phyloP scores from a whole-genome alignment of 2,888 invertebrate genomes.

The Deladenus siricidicola region DNA sequence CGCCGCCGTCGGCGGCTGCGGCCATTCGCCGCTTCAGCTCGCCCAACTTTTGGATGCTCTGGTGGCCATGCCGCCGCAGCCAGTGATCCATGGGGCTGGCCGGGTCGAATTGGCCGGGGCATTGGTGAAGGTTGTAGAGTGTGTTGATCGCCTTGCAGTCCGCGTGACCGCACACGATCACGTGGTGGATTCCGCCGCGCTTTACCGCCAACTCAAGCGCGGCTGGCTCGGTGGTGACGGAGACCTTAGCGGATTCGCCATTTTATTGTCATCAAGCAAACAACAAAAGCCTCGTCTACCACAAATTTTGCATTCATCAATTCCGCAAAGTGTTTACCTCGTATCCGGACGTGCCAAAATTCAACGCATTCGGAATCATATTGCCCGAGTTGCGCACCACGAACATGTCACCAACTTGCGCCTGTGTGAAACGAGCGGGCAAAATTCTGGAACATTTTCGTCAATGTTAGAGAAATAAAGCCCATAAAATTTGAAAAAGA shows the following conservation, averaged over 20 bases:
- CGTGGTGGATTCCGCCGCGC: conserved; percentile 78
- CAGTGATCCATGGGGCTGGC: conserved; percentile 77
- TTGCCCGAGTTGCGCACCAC: conserved; percentile 94
- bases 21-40: conserved; percentile 59
- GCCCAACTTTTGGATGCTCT: conserved; percentile 74
- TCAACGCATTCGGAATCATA: conserved; percentile 80
- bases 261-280: too few species aligned
- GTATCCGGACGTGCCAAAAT: conserved; percentile 55
- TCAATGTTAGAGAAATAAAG: neutral
- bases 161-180: conserved; percentile 89
- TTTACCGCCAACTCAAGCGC: conserved; percentile 88
- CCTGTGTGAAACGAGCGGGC: conserved; percentile 86
- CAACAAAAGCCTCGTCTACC: too few species aligned
- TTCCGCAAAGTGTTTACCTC: too few species aligned
- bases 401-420: conserved; percentile 94
- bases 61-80: conserved; percentile 76
- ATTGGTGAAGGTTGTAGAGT: conserved; percentile 71
- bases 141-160: conserved; percentile 90
- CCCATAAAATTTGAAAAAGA: neutral
- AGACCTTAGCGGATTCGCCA: too few species aligned
- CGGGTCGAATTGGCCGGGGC: conserved; percentile 46
- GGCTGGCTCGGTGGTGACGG: conserved; percentile 86
- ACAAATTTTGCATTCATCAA: too few species aligned
- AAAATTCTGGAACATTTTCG: conserved; percentile 66
- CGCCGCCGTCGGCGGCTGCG: conserved; percentile 9